phyloP scores from a whole-genome alignment of 2,797 vertebrate genomes.

The Hippopotamyrus pictus region DNA sequence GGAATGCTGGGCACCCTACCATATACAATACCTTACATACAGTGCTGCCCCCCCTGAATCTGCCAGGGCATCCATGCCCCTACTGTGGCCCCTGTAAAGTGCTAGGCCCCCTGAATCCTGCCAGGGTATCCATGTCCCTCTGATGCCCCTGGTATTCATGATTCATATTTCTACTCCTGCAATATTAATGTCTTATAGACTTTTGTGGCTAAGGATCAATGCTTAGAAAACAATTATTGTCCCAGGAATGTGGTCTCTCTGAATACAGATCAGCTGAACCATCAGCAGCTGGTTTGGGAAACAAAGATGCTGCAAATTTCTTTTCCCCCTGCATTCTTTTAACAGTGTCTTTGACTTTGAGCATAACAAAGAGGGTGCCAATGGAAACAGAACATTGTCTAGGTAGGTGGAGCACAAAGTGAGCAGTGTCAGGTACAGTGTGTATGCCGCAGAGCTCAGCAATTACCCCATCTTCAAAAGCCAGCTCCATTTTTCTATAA shows the following conservation, averaged over 20 bases:
- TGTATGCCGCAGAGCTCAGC: not conserved
- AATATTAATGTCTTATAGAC: not conserved
- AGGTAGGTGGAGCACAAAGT: not conserved
- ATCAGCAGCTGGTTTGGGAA: not conserved
- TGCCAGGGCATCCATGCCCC: not conserved
- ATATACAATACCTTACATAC: not conserved
- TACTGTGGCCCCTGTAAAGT: too few species aligned
- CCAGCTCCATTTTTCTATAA: not conserved
- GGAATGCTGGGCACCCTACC: not conserved
- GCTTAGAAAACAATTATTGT: not conserved
- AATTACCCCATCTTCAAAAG: slow-evolving; percentile 2
- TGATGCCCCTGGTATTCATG: not conserved
- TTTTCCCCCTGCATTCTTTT: not conserved
- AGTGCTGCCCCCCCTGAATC: not conserved
- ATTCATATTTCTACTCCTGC: not conserved
- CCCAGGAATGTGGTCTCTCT: not conserved
- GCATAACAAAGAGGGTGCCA: not conserved
- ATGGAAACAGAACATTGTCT: not conserved
- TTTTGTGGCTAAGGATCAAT: not conserved
- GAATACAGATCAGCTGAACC: not conserved
- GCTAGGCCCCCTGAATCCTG: not conserved
- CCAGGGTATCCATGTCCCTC: not conserved
- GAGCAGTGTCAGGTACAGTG: not conserved
- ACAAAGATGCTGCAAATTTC: not conserved
- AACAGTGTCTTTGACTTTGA: not conserved